Base-by-base conservation (phyloP, 2,888 invertebrate genomes). In the Epinotia demarniana region DNA sequence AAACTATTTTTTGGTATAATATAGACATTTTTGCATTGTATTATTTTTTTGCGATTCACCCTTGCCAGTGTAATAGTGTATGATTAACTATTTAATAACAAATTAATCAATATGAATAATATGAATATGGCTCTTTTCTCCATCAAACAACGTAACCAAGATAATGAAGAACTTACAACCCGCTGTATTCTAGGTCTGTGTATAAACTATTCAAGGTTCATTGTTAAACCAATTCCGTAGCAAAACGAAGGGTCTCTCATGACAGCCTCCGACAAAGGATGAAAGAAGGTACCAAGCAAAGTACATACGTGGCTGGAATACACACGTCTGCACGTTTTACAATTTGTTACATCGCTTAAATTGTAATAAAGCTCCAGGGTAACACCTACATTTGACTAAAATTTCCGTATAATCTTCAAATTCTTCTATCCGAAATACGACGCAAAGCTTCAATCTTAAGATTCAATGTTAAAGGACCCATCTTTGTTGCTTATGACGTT, bases 291-390 rank as follows among this genome's bases (percentile, higher is more conserved):
- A 85, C 84, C 86, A 87, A 90, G 91, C 89, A 89, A 87, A 90
- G 86, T 88, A 88, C 84, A 84, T 83, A 90, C 92, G 91, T 91
- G 92, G 86, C 83, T 85, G 81, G 92, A 92, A 92, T 92, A 86
- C 88, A 81, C 86, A 80, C 86, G 87, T 90, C 87, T 85, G 87
- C 89, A 86, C 89, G 89, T 90, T 91, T 92, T 90, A 92, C 91
- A 92, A 92, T 92, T 92, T 92, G 92, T 92, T 89, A 90, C 90
- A 91, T 89, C 88, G 88, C 91, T 92, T 92, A 92, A 91, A 92
- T 92, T 92, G 91, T 92, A 92, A 92, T 92, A 91, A 92, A 92
- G 89, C 89, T 90, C 86, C 87, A 81, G 84, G 87, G 90, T 89
- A 91, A 91, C 90, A 89, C 88, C 90, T 89, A 87, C 86, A 81